A percentile compares a stretch with the other conserved stretches of the same genome.
These are phyloP conservation scores for Syritta pipiens DNA, from an alignment of 2,888 invertebrate genomes.

Conservation along the genomic window DNA sequence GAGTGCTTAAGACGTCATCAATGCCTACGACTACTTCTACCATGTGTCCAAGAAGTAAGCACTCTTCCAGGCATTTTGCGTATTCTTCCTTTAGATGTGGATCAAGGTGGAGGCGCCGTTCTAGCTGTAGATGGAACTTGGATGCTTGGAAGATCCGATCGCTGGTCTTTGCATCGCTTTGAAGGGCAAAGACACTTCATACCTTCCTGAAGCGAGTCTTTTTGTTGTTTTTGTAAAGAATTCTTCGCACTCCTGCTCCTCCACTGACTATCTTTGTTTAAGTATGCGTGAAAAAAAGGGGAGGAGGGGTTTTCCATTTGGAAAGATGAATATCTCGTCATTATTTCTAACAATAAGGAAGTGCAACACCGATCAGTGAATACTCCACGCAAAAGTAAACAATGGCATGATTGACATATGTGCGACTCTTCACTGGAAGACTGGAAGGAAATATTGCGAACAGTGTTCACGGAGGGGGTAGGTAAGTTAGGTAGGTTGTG, in stretches of 20 bases:
- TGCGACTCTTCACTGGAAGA: no score
- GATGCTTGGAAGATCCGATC: slow-evolving; percentile 19
- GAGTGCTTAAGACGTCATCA: not conserved
- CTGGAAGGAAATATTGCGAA: no score
- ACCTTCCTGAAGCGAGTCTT: not conserved
- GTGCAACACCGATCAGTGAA: no score
- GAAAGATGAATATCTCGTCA: no score
- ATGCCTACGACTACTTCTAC: not conserved
- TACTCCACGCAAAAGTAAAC: no score
- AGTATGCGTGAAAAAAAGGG: no score
- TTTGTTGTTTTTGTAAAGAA: slow-evolving; percentile 2
- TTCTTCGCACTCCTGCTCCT: slow-evolving; percentile 25
- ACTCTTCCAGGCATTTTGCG: not conserved
- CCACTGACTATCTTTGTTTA: no score
- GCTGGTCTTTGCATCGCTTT: slow-evolving; percentile 4
- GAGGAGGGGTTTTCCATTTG: no score
- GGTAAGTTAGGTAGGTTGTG: no score
- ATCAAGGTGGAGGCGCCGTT: not conserved
- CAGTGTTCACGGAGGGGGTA: no score
- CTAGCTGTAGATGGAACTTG: not conserved
- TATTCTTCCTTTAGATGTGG: not conserved
- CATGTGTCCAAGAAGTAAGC: not conserved
- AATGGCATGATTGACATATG: no score
- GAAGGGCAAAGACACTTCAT: slow-evolving; percentile 27
- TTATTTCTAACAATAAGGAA: no score